Evolutionary conservation across 2,888 invertebrate species (phyloP), one percentile per base, ranked within the genome.

Genomic region (Eristalis tenax): DNA sequence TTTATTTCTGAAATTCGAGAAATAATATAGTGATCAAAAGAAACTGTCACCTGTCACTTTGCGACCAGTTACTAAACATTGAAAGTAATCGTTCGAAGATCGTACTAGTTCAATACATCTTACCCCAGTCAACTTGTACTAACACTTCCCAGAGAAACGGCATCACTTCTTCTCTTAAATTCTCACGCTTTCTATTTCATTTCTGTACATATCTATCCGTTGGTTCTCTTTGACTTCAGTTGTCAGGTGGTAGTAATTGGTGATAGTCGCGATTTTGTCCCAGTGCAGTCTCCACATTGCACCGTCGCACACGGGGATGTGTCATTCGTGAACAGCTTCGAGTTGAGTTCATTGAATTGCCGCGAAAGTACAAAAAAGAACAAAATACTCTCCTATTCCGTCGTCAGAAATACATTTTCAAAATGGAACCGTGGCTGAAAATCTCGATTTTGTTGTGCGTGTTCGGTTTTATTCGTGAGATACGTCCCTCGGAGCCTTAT

Each of bases 401-500:
- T 18, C 13, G 38, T 38, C 56, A 22, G 8, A 56, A 59, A 5
- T 59, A 13, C 59, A 23, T 59, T 59, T 23, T 13, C 28, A 85
- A 69, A 68, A 93, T 93, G 93, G 90, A 92, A 89, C 90, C 94
- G 89, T 97, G 97, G 97, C 91, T 95, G 35, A 94, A 94, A 91
- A 94, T 96, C 73, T 96, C 96, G 0, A 93, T 96, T 38, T 92
- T 97, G 69, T 93, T 97, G 32, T 97, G 97, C 90, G 93, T 95
- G 56, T 97, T 97, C 91, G 97, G 97, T 10, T 95, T 97, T 89
- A 93, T 97, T 50, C 95, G 97, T 88, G 97, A 98, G 92, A 95
- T 97, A 74, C 94, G 97, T n/a, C 97, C 97, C 0, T 97, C 97
- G 0, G 97, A 98, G 90, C 97, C 97, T 0, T 98, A 96, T 91